Conservation (phyloP, 2,888 invertebrate species). For the Melanostoma scalare region DNA sequence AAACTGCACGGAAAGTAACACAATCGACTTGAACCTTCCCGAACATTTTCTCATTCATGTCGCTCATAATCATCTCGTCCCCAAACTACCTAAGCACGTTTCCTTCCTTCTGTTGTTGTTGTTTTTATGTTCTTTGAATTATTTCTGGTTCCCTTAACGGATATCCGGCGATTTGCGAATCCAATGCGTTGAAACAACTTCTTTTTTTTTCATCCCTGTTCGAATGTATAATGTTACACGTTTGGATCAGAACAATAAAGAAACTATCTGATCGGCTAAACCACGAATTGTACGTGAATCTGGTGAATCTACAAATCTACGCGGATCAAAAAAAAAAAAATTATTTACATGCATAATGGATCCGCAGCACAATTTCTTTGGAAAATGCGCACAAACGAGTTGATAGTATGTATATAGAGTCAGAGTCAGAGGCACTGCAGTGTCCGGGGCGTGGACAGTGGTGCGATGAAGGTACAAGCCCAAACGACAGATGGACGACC, state of each 20-base stretch:
- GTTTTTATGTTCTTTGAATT: neutral
- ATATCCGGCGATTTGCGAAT: constrained; percentile 66
- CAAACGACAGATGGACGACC: constrained; percentile 57
- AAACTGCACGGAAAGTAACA: too few relatives aligned
- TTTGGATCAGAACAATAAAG: constrained; percentile 47
- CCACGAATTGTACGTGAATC: constrained; percentile 48
- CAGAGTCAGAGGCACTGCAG: neutral
- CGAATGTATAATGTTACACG: constrained; percentile 41
- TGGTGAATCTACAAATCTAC: constrained; percentile 52
- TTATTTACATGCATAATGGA: constrained; percentile 65
- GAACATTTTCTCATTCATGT: too few relatives aligned
- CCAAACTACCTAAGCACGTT: neutral
- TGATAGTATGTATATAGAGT: constrained; percentile 2
- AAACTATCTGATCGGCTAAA: constrained; percentile 52
- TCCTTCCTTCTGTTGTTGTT: constrained; percentile 1
- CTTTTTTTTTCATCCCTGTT: constrained; percentile 54
- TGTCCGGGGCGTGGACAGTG: constrained; percentile 4
- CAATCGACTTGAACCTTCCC: too few relatives aligned
- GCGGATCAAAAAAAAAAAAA: constrained; percentile 28
- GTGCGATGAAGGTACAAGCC: constrained; percentile 20
- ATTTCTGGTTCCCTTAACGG: constrained; percentile 50
- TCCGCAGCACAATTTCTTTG: constrained; percentile 67
- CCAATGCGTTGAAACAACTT: constrained; percentile 41
- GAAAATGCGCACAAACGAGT: constrained; percentile 47
- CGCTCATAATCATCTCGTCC: too few relatives aligned